Evolutionary conservation across 92 coral and sea anemone species (phyloP).

Genomic region (Porites rus): DNA sequence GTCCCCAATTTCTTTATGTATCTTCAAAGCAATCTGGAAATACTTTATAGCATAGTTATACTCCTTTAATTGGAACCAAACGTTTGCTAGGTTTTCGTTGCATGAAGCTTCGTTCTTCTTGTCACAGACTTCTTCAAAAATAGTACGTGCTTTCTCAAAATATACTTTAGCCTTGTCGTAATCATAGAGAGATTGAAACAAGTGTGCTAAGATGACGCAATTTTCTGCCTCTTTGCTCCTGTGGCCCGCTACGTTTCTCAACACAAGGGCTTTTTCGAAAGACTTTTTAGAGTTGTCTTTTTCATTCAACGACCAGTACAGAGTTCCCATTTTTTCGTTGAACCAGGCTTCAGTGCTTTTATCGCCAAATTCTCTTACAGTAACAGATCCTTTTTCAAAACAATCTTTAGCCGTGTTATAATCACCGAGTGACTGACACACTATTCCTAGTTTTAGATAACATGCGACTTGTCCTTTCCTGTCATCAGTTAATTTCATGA

Average conservation of each 20-base stretch:
- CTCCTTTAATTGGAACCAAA: not conserved
- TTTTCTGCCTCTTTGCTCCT: too few species aligned
- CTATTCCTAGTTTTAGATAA: not conserved
- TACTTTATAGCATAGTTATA: too few species aligned
- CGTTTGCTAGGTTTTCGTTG: not conserved
- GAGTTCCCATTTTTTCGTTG: not conserved
- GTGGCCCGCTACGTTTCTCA: too few species aligned
- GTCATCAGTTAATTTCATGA: not conserved
- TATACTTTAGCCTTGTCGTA: too few species aligned
- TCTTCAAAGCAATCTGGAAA: too few species aligned
- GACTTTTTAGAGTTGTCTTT: not conserved
- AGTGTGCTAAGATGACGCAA: too few species aligned
- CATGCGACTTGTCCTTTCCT: not conserved
- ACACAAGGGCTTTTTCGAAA: not conserved
- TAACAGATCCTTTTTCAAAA: not conserved
- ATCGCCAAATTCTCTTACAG: not conserved
- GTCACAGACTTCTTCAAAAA: not conserved
- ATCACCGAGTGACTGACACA: not conserved
- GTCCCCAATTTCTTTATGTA: too few species aligned
- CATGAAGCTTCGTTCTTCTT: not conserved
- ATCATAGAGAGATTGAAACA: too few species aligned
- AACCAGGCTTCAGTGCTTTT: not conserved
- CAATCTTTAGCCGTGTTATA: not conserved
- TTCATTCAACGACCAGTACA: not conserved
- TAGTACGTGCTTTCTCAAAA: too few species aligned